Evolutionary conservation across 2,797 vertebrate species (phyloP).

Genomic region (Lepidocolaptes lacrymiger): DNA sequence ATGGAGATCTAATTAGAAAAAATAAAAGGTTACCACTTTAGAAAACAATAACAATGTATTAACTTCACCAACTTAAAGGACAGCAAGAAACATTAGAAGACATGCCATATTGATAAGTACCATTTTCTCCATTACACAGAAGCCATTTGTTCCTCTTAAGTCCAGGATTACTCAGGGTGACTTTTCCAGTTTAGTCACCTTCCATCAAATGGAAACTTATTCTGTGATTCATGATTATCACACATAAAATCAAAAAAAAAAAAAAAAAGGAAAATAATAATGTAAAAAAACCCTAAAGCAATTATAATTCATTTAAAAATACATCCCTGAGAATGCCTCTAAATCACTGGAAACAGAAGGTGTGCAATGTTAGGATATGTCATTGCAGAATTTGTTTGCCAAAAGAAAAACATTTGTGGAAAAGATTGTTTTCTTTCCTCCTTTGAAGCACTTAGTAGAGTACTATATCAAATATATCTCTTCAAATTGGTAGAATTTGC

Average conservation of each 20-base stretch:
- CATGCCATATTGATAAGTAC: background rate
- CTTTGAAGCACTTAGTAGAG: background rate
- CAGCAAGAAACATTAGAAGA: background rate
- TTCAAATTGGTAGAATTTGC: background rate
- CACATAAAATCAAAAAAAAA: background rate
- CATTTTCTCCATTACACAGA: background rate
- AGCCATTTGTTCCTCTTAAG: background rate
- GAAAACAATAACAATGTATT: background rate
- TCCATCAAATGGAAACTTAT: background rate
- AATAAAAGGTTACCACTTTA: background rate
- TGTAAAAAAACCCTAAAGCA: background rate
- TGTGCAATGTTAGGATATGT: background rate
- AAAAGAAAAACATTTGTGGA: background rate
- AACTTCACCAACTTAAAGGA: background rate
- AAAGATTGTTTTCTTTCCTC: background rate
- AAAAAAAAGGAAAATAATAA: background rate
- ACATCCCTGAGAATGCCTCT: fast-evolving
- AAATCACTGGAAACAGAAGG: background rate
- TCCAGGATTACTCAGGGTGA: background rate
- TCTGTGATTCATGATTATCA: background rate
- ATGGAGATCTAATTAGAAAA: background rate
- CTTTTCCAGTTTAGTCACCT: background rate
- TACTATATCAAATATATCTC: background rate
- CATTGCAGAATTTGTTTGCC: background rate
- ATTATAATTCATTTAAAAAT: background rate